phyloP scores from a whole-genome alignment of 2,113 vertebrate species.

The Rhinopomastus cyanomelas region DNA sequence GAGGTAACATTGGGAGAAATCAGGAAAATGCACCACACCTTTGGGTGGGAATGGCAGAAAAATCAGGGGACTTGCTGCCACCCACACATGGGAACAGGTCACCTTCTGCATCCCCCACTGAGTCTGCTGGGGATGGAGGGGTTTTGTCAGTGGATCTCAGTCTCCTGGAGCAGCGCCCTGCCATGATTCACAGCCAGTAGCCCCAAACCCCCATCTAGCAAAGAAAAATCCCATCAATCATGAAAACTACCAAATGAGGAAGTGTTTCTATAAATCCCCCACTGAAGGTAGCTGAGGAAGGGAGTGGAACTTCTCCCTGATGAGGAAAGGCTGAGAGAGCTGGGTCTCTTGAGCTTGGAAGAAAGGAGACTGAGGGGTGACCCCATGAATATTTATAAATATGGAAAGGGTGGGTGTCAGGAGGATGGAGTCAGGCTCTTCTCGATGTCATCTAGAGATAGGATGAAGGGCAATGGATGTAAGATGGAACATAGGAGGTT shows the following conservation, averaged over 20 bases:
- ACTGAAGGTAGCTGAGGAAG: neutral
- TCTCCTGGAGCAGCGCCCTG: neutral
- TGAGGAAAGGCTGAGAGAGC: no score
- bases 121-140: neutral
- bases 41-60: neutral
- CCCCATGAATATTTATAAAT: no score
- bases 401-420: no score
- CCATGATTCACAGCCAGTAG: neutral
- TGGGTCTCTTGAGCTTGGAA: no score
- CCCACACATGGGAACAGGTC: neutral
- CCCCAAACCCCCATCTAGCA: fast-evolving
- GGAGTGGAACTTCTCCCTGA: no score
- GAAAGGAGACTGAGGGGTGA: no score
- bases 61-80: neutral
- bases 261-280: neutral
- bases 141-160: neutral
- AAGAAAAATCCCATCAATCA: fast-evolving
- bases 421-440: no score
- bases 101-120: neutral
- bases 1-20: neutral
- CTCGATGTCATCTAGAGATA: no score
- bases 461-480: no score
- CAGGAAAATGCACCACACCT: fast-evolving
- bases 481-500: no score
- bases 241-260: neutral